Conservation (phyloP, 2,113 vertebrate species). For the Callocephalon fimbriatum region DNA sequence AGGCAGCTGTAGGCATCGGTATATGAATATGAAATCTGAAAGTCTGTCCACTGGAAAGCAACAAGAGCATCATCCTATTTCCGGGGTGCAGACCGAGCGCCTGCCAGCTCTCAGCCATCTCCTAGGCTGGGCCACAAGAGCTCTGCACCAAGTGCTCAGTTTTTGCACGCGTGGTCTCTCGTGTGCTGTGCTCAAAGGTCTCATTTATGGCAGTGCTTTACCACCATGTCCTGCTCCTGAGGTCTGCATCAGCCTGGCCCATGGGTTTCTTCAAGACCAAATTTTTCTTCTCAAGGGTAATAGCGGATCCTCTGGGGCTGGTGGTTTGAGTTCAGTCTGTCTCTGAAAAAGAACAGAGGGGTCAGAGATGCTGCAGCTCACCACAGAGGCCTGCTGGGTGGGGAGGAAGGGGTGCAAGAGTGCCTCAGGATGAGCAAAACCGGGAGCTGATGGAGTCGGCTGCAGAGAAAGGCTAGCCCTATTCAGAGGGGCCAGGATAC, state of each 20-base stretch:
- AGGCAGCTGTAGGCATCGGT: slow-evolving; percentile 68
- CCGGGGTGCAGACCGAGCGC: not conserved
- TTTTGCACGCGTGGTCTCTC: not conserved
- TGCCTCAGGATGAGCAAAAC: not conserved
- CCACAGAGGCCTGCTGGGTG: not conserved
- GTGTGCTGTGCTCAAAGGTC: slow-evolving; percentile 36
- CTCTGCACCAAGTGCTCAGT: not conserved
- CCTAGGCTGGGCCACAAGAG: not conserved
- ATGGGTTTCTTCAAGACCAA: slow-evolving; percentile 21
- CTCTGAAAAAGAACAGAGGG: slow-evolving; percentile 75
- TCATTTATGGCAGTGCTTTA: slow-evolving; percentile 19
- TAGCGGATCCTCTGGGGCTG: slow-evolving; percentile 52
- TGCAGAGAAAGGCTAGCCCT: not conserved
- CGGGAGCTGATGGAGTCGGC: not conserved
- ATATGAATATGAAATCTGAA: slow-evolving; percentile 74
- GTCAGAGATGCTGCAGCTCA: not conserved
- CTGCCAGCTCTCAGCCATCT: not conserved
- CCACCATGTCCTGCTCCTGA: slow-evolving; percentile 40
- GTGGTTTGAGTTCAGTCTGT: slow-evolving; percentile 69
- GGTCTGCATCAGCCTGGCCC: slow-evolving; percentile 5
- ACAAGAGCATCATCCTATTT: slow-evolving; percentile 63
- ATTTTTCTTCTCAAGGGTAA: slow-evolving; percentile 47
- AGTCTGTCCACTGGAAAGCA: slow-evolving; percentile 70
- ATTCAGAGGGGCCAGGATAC: not conserved
- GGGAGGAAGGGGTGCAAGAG: not conserved